phyloP scores from a whole-genome alignment of 2,113 vertebrate genomes.

The Circaetus gallicus region DNA sequence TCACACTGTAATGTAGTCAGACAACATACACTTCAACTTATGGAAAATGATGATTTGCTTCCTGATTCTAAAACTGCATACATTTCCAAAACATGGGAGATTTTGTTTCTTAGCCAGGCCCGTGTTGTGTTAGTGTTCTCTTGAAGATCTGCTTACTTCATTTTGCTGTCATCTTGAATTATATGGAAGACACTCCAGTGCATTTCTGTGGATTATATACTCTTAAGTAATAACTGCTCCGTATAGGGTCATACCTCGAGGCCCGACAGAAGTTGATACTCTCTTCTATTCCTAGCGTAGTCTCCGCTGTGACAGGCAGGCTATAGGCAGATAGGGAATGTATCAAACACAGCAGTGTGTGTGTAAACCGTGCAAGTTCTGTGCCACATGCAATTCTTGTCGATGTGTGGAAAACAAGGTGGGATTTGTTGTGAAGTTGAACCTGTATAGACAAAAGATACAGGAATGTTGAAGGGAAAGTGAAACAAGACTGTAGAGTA shows the following conservation, averaged over 20 bases:
- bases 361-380: not conserved
- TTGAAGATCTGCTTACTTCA: not conserved
- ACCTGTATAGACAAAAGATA: not conserved
- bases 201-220: not conserved
- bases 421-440: not conserved
- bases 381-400: not conserved
- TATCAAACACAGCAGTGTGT: not conserved
- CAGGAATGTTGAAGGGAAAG: not conserved
- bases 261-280: fast-evolving
- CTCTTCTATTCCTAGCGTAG: fast-evolving
- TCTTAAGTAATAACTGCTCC: not conserved
- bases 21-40: not conserved
- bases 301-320: not conserved
- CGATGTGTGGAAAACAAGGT: fast-evolving
- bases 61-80: not conserved
- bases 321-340: not conserved
- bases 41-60: not conserved
- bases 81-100: not conserved
- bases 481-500: not conserved
- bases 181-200: not conserved
- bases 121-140: not conserved
- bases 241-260: not conserved
- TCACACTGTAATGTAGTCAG: not conserved
- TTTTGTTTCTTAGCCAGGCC: not conserved
- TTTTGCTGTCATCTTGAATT: not conserved